Evolutionary conservation across 2,113 vertebrate species (phyloP).

Genomic region (Phaethon lepturus): DNA sequence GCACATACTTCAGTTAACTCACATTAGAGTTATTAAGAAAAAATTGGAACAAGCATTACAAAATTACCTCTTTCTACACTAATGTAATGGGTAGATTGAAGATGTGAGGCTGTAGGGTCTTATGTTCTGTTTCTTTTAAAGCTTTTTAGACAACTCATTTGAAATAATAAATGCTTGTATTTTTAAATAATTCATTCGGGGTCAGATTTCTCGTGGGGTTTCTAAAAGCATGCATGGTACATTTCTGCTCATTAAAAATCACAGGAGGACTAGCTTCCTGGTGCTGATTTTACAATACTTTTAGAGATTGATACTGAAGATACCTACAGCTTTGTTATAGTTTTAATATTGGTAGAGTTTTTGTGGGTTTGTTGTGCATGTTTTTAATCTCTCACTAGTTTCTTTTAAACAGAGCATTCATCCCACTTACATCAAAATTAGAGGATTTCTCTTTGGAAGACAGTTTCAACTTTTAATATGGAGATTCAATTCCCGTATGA

Average conservation of each 20-base stretch:
- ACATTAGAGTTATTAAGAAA: background rate
- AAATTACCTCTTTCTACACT: background rate
- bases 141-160: background rate
- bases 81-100: background rate
- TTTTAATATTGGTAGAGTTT: background rate
- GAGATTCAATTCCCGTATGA: background rate
- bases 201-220: background rate
- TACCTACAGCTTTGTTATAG: background rate
- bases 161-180: background rate
- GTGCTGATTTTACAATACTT: background rate
- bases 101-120: background rate
- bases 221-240: background rate
- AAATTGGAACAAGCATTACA: background rate
- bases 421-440: background rate
- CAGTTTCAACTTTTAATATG: background rate
- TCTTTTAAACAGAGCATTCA: background rate
- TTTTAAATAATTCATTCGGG: background rate
- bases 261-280: background rate
- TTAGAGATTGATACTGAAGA: background rate
- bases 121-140: background rate
- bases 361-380: background rate
- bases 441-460: background rate
- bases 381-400: background rate
- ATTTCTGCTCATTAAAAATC: background rate
- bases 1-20: background rate